Conservation (phyloP, 2,113 vertebrate genomes). For the Acrocephalus kingi region DNA sequence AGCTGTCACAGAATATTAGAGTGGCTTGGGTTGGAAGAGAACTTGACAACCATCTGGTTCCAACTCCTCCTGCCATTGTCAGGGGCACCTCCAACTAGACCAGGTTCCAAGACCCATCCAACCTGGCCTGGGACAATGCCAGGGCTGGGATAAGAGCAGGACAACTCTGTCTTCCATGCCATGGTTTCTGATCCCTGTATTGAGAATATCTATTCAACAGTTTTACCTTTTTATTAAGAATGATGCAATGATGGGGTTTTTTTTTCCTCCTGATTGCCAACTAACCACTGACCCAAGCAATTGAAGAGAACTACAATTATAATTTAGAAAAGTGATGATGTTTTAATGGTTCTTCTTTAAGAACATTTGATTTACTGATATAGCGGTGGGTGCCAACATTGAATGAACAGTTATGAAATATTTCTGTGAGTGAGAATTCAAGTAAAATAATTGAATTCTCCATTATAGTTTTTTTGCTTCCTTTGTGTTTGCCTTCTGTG, state of each 20-base stretch:
- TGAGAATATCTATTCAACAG: background rate
- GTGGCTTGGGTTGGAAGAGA: background rate
- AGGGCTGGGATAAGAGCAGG: background rate
- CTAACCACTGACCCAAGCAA: background rate
- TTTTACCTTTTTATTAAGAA: background rate
- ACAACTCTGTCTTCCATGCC: background rate
- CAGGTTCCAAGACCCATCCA: background rate
- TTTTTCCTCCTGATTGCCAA: background rate
- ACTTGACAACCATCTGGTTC: background rate
- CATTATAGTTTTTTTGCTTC: background rate
- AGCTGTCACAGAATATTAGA: background rate
- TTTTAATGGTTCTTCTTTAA: background rate
- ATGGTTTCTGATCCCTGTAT: background rate
- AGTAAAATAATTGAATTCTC: slow-evolving; percentile 29
- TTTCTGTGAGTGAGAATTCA: background rate
- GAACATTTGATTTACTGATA: background rate
- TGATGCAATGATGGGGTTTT: background rate
- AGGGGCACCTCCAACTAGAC: background rate
- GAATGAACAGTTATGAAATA: background rate
- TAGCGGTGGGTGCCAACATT: background rate
- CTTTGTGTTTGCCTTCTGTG: slow-evolving; percentile 22
- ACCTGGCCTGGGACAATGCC: background rate
- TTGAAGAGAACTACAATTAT: background rate
- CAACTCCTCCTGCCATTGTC: background rate
- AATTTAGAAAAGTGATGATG: background rate